Evolutionary conservation across 1,140 invertebrate species (phyloP).

Genomic region (Orussus abietinus): DNA sequence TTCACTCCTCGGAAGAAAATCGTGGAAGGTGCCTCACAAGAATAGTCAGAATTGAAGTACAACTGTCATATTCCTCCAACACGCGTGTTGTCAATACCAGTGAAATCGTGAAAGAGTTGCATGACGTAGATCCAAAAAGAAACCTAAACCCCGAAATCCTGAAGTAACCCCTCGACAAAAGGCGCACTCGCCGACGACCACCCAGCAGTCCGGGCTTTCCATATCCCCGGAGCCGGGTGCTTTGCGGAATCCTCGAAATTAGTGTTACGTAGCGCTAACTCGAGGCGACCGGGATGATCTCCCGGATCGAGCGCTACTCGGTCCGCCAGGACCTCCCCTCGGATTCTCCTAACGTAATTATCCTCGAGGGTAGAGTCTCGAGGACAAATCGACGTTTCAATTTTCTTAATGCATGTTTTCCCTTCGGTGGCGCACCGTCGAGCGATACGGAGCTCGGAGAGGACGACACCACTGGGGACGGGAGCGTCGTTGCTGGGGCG

Average conservation of each 20-base stretch:
- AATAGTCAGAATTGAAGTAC: no score
- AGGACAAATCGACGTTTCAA: conserved; percentile 55
- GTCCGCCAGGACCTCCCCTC: conserved; percentile 19
- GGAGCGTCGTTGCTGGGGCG: no score
- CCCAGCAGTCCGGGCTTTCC: not conserved
- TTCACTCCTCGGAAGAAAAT: no score
- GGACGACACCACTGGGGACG: not conserved
- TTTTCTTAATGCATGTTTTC: conserved; percentile 48
- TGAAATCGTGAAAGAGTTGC: no score
- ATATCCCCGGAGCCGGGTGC: conserved; percentile 21
- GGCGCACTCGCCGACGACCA: conserved; percentile 8
- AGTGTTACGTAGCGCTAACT: conserved; percentile 29
- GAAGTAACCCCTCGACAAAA: conserved; percentile 14
- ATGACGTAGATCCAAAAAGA: no score
- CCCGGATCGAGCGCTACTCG: conserved; percentile 9
- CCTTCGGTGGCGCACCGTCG: not conserved
- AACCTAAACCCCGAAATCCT: no score
- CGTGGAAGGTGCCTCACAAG: no score
- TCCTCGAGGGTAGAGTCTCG: conserved; percentile 35
- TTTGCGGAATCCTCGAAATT: conserved; percentile 21
- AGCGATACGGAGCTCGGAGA: not conserved
- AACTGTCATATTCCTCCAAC: no score
- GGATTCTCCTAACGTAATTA: conserved; percentile 47
- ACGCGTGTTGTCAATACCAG: no score
- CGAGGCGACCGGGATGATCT: conserved; percentile 21